A percentile compares a stretch with the other conserved stretches of the same genome.
Conservation (phyloP, 2,888 invertebrate species). For the Pristionchus fissidentatus region DNA sequence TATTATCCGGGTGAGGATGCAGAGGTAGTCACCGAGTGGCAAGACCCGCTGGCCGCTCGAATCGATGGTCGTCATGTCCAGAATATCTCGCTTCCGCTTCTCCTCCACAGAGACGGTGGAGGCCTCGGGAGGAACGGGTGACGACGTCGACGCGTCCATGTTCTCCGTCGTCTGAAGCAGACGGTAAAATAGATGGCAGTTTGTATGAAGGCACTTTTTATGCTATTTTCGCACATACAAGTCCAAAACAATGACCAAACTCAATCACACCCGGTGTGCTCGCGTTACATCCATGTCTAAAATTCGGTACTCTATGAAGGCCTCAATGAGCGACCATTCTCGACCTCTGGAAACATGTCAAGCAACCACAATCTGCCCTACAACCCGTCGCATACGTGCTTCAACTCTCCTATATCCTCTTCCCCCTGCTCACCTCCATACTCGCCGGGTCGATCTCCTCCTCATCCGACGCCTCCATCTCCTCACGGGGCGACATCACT, state of each 20-base stretch:
- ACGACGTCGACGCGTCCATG: constrained; percentile 14
- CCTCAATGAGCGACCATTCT: no score
- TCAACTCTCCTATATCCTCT: neutral
- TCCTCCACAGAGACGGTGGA: neutral
- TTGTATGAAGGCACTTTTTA: neutral
- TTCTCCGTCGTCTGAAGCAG: neutral
- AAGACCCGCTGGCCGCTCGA: constrained; percentile 56
- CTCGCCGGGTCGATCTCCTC: constrained; percentile 39
- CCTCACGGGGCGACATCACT: constrained; percentile 1
- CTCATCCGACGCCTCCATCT: neutral
- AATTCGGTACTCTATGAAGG: no score
- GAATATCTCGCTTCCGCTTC: neutral
- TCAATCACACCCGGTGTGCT: no score
- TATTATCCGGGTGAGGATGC: constrained; percentile 62
- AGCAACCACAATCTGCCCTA: no score
- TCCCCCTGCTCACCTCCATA: constrained; percentile 24
- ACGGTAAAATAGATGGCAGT: neutral
- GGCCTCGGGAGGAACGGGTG: neutral
- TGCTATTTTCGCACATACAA: neutral
- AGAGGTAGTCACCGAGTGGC: constrained; percentile 67
- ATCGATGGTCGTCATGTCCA: constrained; percentile 35
- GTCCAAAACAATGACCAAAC: neutral
- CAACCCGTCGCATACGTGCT: no score
- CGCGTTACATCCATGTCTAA: no score
- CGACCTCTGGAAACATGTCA: no score